Base-by-base conservation (phyloP, 2,888 invertebrate species). In the Scaptomyza parva region DNA sequence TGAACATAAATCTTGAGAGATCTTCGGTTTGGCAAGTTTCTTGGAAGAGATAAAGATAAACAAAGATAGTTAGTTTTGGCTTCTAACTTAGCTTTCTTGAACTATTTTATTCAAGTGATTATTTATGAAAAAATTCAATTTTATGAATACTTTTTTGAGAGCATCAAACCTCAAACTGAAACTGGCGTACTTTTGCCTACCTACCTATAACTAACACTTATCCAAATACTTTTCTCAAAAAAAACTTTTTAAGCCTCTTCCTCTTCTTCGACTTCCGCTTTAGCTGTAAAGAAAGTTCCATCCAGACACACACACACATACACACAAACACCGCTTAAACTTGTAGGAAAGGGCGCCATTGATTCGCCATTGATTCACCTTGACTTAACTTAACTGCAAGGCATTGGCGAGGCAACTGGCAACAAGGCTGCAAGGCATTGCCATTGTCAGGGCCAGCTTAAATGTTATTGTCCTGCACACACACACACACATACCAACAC, bases 351-450 rank as follows among this genome's bases (percentile, higher is more conserved):
- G 55, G 39, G 48, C 50, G 48, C 40, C 35, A 68, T 52, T 35
- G 68, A 68, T 43, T 57, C 60, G 50, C 39, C n/a, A n/a, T n/a
- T 60, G 70, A 43, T 70, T 73, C 75, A 73, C 70, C 76, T 75
- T 75, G 70, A 73, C 70, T 73, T 57, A 35, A 17, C 75, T 57
- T 69, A 50, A 68, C 48, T 53, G n/a, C n/a, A n/a, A n/a, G n/a
- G n/a, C n/a, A n/a, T n/a, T n/a, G 57, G 44, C 50, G 4, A 58
- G 28, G 28, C 28, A 45, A 45, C 11, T 14, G 17, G 7, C 30
- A 54, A 35, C 37, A 37, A 35, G 52, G 28, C 33, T 51, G 47
- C 35, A n/a, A n/a, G 53, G 22, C 60, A 60, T 51, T 28, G 54
- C 44, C 68, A 61, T 67, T 47, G 40, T 33, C 64, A 53, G 47